Conservation (phyloP, 2,888 invertebrate species). For the Holacanthella duospinosa region DNA sequence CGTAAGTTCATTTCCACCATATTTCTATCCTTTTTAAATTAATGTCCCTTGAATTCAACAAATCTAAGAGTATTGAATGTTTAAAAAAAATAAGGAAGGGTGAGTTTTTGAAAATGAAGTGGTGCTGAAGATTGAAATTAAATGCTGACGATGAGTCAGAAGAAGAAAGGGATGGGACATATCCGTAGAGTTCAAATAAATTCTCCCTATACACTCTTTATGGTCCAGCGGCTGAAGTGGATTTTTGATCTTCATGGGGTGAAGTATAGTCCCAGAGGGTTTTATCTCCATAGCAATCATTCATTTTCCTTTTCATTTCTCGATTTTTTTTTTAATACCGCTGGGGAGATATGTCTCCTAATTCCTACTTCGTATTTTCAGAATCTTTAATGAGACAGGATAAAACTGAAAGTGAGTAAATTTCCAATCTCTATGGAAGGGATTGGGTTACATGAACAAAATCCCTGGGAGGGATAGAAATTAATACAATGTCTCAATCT, state of each 20-base stretch:
- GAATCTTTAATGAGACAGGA: not conserved
- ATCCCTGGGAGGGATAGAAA: not conserved
- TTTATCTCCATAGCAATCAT: constrained; percentile 13
- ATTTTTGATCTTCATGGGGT: constrained; percentile 6
- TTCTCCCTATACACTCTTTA: not conserved
- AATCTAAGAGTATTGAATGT: no score
- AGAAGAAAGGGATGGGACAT: not conserved
- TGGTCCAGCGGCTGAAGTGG: not conserved
- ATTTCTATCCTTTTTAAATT: not conserved
- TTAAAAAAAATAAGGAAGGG: not conserved
- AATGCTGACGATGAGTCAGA: constrained; percentile 8
- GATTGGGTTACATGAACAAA: not conserved
- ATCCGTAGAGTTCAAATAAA: not conserved
- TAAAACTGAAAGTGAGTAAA: not conserved
- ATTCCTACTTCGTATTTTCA: not conserved
- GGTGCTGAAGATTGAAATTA: not conserved
- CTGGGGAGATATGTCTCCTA: not conserved
- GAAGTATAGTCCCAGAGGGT: constrained; percentile 13
- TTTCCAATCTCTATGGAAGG: not conserved
- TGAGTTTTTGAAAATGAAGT: not conserved
- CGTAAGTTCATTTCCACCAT: constrained; percentile 18
- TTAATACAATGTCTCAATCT: no score
- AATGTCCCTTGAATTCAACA: no score
- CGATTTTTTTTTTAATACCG: not conserved
- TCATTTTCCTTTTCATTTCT: constrained; percentile 4